Base-by-base conservation (phyloP, 2,113 vertebrate species). In the Calonectris borealis region DNA sequence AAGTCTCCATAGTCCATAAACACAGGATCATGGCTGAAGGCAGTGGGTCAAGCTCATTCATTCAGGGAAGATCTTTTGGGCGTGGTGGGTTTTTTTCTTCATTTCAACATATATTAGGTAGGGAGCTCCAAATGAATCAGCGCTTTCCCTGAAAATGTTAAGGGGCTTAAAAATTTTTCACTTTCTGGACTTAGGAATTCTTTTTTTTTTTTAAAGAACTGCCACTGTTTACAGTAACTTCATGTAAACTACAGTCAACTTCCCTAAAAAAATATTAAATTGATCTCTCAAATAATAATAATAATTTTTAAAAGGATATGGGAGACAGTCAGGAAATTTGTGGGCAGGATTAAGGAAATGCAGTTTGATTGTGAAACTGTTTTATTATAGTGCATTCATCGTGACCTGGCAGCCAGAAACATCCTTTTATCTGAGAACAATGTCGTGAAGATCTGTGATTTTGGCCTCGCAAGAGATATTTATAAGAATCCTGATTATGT, bases 391-490 rank as follows among this genome's bases (percentile, higher is more conserved):
- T 99, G 99, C 90, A 99, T 99, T 93, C 99, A 99, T 95, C 98
- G 99, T 94, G 99, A 99, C 96, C 98, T 99, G 97, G 99, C 99
- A 55, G 99, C 99, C 27, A 98, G 99, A 83, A 99, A 99, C 86
- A 98, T 99, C 96, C 98, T 99, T 96, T 98, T 99, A 95, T 99
- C 99, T 65, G 99, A 99, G 96, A 99, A 99, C 96, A 99, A 99
- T 69, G 98, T 99, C 85, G 99, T 99, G 94, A 99, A 99, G 98
- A 99, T 99, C 96, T 99, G 99, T 88, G 99, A 99, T 97, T 99
- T 99, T 58, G 99, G 99, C 93, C 98, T 99, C 3, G 99, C 99
- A 94, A 98, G 99, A 96, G 99, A 99, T 96, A 98, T 99, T 98
- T 99, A 99, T 97, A 99, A 99, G 98, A 98, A 99, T 96, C 99